Conservation (phyloP, 2,113 vertebrate genomes). For the Panurus biarmicus region DNA sequence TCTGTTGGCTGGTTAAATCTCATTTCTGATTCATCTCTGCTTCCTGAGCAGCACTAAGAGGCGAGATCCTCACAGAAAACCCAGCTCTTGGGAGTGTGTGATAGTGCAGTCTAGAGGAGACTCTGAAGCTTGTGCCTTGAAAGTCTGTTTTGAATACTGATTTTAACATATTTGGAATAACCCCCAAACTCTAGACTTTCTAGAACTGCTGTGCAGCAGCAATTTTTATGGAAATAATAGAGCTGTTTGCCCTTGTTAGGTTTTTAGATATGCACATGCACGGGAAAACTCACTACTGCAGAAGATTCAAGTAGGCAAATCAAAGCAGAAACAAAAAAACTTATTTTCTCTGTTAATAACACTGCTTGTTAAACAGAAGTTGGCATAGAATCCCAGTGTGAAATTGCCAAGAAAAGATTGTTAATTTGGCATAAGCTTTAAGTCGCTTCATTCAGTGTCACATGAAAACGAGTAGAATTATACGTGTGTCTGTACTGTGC, state of each 20-base stretch:
- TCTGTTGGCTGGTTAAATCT: constrained; percentile 15
- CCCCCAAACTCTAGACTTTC: background rate
- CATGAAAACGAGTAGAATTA: background rate
- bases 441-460: background rate
- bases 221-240: background rate
- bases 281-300: background rate
- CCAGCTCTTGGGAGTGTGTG: background rate
- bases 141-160: background rate
- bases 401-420: constrained; percentile 42
- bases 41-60: background rate
- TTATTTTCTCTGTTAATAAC: constrained; percentile 44
- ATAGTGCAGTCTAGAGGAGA: background rate
- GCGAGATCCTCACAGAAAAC: background rate
- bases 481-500: background rate
- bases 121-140: background rate
- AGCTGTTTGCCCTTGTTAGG: background rate
- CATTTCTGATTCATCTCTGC: background rate
- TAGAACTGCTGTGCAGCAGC: background rate
- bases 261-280: background rate
- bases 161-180: background rate
- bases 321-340: constrained; percentile 22
- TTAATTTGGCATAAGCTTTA: constrained; percentile 34
- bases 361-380: constrained; percentile 49
- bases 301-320: constrained; percentile 10
- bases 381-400: background rate